Evolutionary conservation across 2,797 vertebrate genomes (phyloP), one percentile per base, ranked within the genome.

Genomic region (Hemibagrus guttatus): DNA sequence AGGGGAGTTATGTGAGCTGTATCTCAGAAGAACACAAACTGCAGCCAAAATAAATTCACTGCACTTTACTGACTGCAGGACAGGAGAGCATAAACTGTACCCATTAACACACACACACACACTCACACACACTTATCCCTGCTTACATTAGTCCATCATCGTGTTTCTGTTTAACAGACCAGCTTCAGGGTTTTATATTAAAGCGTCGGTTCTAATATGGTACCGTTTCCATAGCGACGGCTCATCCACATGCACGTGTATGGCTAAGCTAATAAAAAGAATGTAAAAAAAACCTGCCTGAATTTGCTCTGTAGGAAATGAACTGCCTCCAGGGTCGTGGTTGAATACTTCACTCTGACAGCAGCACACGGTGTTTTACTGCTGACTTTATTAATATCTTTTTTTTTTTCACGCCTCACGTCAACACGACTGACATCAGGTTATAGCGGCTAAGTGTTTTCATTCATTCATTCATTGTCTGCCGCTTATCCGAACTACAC

Each of bases 21-120:
- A 76, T 81, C 88, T 68, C 80, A 79, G 85, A 76, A 42, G 90
- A 93, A 91, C 91, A 89, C 84, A 89, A 90, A 84, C 91, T 90
- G 85, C 84, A 39, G 92, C 85, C 91, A 92, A 91, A 90, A 91
- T 89, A 28, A 91, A 90, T 87, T 61, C n/a, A n/a, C 80, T 81
- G 63, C 85, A 82, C 85, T 85, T 88, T 82, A 80, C 42, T 16
- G 90, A 87, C 89, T 89, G 89, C 46, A 49, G 46, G 46, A 49
- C 87, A 76, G 86, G 88, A 90, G 84, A 90, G 91, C 81, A 93
- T 93, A 91, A 81, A 82, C 81, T 92, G 93, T 93, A 84, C 93
- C 72, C 39, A 79, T 56, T 66, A 35, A 66, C 46, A 56, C 59
- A 39, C 28, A n/a, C 42, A 17, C 61, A 59, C 84, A 42, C n/a